Base-by-base conservation (phyloP, 1,140 invertebrate species). In the Drosophila chauvacae region DNA sequence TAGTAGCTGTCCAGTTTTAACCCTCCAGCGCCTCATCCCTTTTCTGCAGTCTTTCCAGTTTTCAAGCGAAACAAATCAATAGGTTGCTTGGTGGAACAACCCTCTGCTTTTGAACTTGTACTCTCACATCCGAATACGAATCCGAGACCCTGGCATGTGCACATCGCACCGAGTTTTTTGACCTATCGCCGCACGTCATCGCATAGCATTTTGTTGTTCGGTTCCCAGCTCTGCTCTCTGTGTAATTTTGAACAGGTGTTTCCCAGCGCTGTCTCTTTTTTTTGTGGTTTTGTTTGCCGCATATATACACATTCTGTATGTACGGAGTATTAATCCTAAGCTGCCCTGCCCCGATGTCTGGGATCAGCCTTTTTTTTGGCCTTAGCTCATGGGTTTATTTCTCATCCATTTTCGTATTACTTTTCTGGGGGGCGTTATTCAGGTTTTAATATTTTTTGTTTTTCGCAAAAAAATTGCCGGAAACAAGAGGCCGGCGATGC, bases 221-320 rank as follows among this genome's bases (percentile, higher is more conserved):
- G 33, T 57, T 26, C 28, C 51, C 37, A 48, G 33, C 16, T 60
- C 57, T 35, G 16, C 48, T 59, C 20, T 16, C 41, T 55, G 68
- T 79, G 77, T 79, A 79, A 79, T 65, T 79, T 79, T 79, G 68
- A 78, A 79, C 77, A 79, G 77, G 77, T 79, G 77, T 79, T 64
- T 56, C 55, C 45, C 45, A 37, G 23, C 39, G 57, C 23, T 48
- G 53, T 59, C 20, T 74, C 51, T 55, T 50, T 37, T 69, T 53
- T 39, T 55, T 66, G 74, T 59, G 73, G 53, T 71, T 63, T 75
- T 42, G 41, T 53, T 75, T 69, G 62, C 63, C 47, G 30, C 33
- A 37, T 64, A 42, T 68, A 48, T 23, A 16, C 53, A 64, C 62
- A 33, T 39, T 56, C 9, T 20, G 20, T 56, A 39, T 56, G 28